These are phyloP conservation scores for Crossaster papposus DNA, from an alignment of 53 echinoderm and acorn worm genomes.

Conservation along the genomic window DNA sequence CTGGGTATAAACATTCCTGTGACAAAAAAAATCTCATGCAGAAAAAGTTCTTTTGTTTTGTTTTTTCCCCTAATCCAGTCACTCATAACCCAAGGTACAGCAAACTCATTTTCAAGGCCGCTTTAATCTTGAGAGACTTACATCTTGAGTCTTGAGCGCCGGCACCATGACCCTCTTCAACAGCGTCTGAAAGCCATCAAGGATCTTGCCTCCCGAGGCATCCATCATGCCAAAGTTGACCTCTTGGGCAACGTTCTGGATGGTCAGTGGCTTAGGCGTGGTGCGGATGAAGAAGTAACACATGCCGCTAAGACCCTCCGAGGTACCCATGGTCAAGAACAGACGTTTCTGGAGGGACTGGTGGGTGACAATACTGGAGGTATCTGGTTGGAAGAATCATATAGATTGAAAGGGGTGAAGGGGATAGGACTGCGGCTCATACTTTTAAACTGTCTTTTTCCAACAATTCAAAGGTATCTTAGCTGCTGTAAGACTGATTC, in stretches of 20 bases:
- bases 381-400: slow-evolving; percentile 52
- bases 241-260: slow-evolving; percentile 84
- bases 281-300: slow-evolving; percentile 97
- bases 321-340: slow-evolving; percentile 93
- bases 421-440: too few species aligned
- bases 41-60: too few species aligned
- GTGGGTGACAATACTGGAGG: slow-evolving; percentile 80
- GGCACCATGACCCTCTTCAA: slow-evolving; percentile 94
- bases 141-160: slow-evolving; percentile 89
- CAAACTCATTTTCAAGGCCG: too few species aligned
- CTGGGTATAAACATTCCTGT: too few species aligned
- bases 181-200: slow-evolving; percentile 83
- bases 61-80: too few species aligned
- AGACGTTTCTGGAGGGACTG: slow-evolving; percentile 81
- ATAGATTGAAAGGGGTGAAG: not conserved
- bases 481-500: too few species aligned
- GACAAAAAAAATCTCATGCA: too few species aligned
- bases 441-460: too few species aligned
- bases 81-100: too few species aligned
- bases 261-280: slow-evolving; percentile 81
- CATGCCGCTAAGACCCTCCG: slow-evolving; percentile 91
- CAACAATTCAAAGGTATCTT: too few species aligned
- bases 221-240: slow-evolving; percentile 94
- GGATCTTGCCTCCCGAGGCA: slow-evolving; percentile 84
- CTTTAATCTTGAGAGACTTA: too few species aligned